phyloP scores from a whole-genome alignment of 2,113 vertebrate species.

The Pogona vitticeps region DNA sequence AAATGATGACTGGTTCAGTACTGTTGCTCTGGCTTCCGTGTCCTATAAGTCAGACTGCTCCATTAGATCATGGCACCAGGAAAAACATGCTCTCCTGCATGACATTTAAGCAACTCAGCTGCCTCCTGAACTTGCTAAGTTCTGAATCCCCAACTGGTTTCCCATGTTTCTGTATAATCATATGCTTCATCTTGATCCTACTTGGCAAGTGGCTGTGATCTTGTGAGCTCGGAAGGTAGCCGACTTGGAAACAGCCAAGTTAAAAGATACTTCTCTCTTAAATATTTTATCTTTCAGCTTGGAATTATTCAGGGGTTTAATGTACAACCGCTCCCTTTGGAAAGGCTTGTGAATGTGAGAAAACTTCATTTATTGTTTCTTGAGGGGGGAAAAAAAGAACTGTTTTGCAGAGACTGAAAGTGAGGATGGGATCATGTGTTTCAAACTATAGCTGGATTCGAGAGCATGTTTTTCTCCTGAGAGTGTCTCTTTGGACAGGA shows the following conservation, averaged over 20 bases:
- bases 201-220: conserved; percentile 57
- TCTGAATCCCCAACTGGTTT: conserved; percentile 49
- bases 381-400: conserved; percentile 15
- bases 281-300: conserved; percentile 70
- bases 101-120: conserved; percentile 37
- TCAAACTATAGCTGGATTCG: conserved; percentile 42
- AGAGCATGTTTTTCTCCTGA: conserved; percentile 28
- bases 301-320: conserved; percentile 72
- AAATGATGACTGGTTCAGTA: too few relatives aligned
- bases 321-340: conserved; percentile 59
- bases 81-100: conserved; percentile 8
- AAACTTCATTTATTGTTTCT: conserved; percentile 44
- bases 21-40: not conserved
- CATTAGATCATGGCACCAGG: conserved; percentile 5
- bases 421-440: not conserved
- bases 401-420: conserved; percentile 15
- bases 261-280: conserved; percentile 41
- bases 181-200: conserved; percentile 40
- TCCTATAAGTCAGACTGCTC: not conserved
- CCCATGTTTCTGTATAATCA: conserved; percentile 52
- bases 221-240: conserved; percentile 50
- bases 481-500: conserved; percentile 49
- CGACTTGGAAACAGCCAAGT: conserved; percentile 54
- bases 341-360: conserved; percentile 52
- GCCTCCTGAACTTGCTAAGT: conserved; percentile 33